Conservation (phyloP, 2,113 vertebrate genomes). For the Pollachius pollachius region DNA sequence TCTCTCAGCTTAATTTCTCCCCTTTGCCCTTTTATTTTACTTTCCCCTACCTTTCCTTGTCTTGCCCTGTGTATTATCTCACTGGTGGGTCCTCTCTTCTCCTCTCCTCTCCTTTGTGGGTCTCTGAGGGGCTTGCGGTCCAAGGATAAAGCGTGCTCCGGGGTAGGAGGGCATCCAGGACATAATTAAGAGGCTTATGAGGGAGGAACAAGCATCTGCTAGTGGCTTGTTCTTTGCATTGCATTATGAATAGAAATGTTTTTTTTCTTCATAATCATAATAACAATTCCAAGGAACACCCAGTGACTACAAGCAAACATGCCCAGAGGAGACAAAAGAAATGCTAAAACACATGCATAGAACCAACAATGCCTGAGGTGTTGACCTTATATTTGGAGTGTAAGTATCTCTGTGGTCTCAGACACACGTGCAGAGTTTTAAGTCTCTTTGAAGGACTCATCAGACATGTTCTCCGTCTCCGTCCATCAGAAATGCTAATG, state of each 20-base stretch:
- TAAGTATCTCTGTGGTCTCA: constrained; percentile 67
- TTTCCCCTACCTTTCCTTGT: neutral
- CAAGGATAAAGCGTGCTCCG: constrained; percentile 72
- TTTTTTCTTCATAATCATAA: no score
- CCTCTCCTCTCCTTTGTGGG: constrained; percentile 20
- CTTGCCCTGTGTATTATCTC: constrained; percentile 3
- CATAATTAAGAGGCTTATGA: constrained; percentile 78
- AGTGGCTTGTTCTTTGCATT: constrained; percentile 39
- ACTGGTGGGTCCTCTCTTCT: constrained; percentile 8
- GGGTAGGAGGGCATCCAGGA: constrained; percentile 74
- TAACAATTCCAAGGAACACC: neutral
- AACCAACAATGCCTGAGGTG: constrained; percentile 44
- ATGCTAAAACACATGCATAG: constrained; percentile 42
- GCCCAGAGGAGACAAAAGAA: constrained; percentile 39
- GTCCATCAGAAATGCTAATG: constrained; percentile 59
- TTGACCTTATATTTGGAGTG: constrained; percentile 72
- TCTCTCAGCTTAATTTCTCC: neutral
- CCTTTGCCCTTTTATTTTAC: neutral
- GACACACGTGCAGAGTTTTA: constrained; percentile 43
- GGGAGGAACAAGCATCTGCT: constrained; percentile 16
- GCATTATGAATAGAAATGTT: constrained; percentile 38
- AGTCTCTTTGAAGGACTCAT: constrained; percentile 64
- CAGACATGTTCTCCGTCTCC: constrained; percentile 62
- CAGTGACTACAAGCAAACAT: constrained; percentile 38
- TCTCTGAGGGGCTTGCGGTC: constrained; percentile 29